Evolutionary conservation across 2,797 vertebrate genomes (phyloP).

Genomic region (Cryptoprocta ferox): DNA sequence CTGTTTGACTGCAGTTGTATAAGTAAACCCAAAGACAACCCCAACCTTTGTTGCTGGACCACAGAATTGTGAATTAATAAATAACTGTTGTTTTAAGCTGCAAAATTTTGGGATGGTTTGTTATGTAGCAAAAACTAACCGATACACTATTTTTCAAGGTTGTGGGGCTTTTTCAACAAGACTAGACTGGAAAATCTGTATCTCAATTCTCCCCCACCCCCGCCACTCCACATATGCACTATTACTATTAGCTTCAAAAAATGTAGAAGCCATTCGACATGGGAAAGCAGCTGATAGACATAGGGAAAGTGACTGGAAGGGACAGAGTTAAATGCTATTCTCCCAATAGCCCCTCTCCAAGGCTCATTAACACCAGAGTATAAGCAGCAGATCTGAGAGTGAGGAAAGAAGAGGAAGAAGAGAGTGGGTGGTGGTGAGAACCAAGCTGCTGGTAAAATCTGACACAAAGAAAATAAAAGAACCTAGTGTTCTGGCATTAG

Average conservation of each 20-base stretch:
- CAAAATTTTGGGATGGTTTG: not conserved
- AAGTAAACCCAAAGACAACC: not conserved
- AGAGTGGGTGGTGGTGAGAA: not conserved
- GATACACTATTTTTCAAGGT: not conserved
- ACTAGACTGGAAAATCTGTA: not conserved
- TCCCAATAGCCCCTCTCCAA: not conserved
- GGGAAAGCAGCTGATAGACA: not conserved
- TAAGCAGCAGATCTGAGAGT: not conserved
- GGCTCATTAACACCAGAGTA: not conserved
- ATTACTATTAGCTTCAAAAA: not conserved
- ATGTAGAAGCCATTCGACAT: not conserved
- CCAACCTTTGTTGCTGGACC: not conserved
- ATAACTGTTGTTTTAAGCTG: not conserved
- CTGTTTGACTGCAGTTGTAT: not conserved
- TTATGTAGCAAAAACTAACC: not conserved
- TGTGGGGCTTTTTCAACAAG: not conserved
- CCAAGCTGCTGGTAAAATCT: not conserved
- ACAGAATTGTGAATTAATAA: not conserved
- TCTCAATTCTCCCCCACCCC: not conserved
- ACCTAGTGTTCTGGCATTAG: not conserved
- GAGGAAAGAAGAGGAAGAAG: not conserved
- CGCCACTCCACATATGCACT: too few relatives aligned
- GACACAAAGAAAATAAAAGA: not conserved
- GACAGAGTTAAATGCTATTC: not conserved
- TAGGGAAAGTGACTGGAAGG: not conserved